phyloP scores from a whole-genome alignment of 2,888 invertebrate species.

The Torymus aiolomorphi region DNA sequence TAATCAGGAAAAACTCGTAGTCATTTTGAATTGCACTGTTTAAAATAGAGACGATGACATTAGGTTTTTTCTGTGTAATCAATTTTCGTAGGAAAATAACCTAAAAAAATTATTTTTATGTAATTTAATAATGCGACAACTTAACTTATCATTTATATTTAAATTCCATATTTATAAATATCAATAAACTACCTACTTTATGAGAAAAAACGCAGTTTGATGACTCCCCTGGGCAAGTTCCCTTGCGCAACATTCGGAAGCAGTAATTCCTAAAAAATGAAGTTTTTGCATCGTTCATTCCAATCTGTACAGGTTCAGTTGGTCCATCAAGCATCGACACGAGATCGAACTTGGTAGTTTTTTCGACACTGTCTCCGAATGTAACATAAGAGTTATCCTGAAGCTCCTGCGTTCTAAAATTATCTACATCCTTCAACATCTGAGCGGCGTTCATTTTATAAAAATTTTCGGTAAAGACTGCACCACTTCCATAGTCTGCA shows the following conservation, averaged over 20 bases:
- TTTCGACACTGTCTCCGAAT: conserved; percentile 15
- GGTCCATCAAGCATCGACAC: conserved; percentile 18
- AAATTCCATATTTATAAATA: background rate
- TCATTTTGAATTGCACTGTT: conserved; percentile 12
- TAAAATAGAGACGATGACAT: conserved; percentile 14
- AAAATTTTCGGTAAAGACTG: conserved; percentile 18
- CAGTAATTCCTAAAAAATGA: conserved; percentile 41
- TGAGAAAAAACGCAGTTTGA: conserved; percentile 26
- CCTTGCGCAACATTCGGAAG: conserved; percentile 25
- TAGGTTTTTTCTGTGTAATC: conserved; percentile 20
- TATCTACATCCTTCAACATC: conserved; percentile 43
- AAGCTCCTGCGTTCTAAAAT: conserved; percentile 14
- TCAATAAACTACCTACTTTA: conserved; percentile 29
- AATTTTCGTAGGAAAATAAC: background rate
- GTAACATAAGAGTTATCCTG: conserved; percentile 7
- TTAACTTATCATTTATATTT: background rate
- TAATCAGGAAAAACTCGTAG: conserved; percentile 31
- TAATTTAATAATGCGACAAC: too few species aligned
- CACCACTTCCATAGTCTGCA: too few species aligned
- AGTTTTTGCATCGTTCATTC: background rate
- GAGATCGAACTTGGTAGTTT: conserved; percentile 16
- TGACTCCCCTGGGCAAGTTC: conserved; percentile 22
- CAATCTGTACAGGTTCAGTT: background rate
- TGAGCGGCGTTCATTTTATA: conserved; percentile 49
- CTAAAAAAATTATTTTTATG: conserved; percentile 15